A percentile compares a stretch with the other conserved stretches of the same genome.
Conservation (phyloP, 1,140 invertebrate genomes). For the Leptopilina clavipes region DNA sequence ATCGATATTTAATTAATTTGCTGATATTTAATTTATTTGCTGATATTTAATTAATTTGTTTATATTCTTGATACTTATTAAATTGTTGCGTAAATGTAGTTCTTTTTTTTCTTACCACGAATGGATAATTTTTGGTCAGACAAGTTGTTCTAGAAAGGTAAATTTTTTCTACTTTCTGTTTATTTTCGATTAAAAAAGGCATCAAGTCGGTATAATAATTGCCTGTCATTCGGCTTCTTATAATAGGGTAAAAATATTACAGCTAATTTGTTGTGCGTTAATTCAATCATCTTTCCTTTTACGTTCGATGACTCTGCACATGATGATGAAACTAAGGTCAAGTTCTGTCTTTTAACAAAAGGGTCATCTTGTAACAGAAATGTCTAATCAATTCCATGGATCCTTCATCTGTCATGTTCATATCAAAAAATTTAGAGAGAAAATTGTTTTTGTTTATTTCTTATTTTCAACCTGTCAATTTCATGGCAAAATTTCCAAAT, state of each 20-base stretch:
- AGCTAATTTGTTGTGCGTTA: neutral
- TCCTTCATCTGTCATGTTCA: constrained; percentile 10
- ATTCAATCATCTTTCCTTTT: neutral
- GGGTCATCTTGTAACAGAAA: neutral
- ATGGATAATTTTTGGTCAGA: no score
- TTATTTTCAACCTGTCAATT: neutral
- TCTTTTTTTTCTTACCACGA: no score
- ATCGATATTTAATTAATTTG: no score
- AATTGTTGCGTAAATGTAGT: no score
- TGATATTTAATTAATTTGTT: no score
- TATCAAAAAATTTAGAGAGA: neutral
- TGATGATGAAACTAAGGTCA: neutral
- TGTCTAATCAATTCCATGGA: neutral
- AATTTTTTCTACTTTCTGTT: no score
- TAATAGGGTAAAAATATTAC: neutral
- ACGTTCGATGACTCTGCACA: neutral
- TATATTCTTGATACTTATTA: no score
- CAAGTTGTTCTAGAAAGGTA: no score
- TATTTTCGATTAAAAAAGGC: no score
- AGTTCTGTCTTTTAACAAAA: neutral
- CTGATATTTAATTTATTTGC: no score
- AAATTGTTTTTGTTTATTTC: neutral
- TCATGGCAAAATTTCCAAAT: no score
- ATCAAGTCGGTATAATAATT: neutral
- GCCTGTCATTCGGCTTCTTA: neutral